Conservation (phyloP, 2,113 vertebrate genomes). For the Empidonax alnorum region DNA sequence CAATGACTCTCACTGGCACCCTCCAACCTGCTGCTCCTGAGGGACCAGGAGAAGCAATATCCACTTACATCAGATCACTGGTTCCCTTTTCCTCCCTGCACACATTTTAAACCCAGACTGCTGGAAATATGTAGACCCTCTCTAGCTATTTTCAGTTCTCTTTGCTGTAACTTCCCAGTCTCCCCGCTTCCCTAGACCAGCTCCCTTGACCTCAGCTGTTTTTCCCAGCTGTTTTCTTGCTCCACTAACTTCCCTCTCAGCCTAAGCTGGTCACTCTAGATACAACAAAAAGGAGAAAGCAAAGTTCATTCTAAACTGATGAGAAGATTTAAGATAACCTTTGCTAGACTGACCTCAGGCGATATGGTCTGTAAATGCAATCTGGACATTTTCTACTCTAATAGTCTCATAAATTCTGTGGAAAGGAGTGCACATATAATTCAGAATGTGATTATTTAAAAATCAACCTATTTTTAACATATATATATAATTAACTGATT, state of each 20-base stretch:
- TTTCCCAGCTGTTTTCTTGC: background rate
- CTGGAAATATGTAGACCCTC: background rate
- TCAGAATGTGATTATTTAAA: background rate
- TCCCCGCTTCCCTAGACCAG: background rate
- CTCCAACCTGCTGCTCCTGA: background rate
- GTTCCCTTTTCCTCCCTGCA: background rate
- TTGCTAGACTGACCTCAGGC: background rate
- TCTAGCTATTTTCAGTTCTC: background rate
- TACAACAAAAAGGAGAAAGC: background rate
- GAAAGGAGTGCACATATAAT: background rate
- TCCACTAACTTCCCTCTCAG: background rate
- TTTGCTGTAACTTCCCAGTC: background rate
- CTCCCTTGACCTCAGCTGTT: background rate
- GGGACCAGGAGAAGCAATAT: background rate
- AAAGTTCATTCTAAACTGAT: background rate
- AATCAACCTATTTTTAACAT: too few relatives aligned
- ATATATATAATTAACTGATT: background rate
- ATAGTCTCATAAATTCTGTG: background rate
- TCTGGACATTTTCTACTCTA: background rate
- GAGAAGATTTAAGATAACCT: background rate
- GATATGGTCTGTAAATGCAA: background rate
- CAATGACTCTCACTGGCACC: background rate
- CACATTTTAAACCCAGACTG: background rate
- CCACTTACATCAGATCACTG: background rate
- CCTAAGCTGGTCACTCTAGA: background rate